A percentile compares a stretch with the other conserved stretches of the same genome.
Conservation (phyloP, 2,113 vertebrate genomes). For the Rissa tridactyla region DNA sequence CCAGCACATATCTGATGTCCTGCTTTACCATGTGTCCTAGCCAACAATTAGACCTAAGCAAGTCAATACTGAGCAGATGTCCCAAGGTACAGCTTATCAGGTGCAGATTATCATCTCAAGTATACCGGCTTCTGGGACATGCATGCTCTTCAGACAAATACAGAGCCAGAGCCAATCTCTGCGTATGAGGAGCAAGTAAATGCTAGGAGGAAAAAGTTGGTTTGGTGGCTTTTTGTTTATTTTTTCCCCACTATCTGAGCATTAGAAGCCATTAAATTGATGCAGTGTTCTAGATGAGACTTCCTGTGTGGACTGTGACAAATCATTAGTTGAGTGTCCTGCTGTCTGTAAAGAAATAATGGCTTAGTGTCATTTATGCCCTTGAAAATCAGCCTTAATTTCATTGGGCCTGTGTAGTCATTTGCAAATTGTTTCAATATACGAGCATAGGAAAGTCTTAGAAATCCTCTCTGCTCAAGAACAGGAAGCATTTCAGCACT, state of each 20-base stretch:
- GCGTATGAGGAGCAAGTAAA: background rate
- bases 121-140: background rate
- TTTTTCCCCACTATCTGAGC: background rate
- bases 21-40: background rate
- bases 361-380: background rate
- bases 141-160: background rate
- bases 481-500: background rate
- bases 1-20: slow-evolving; percentile 27
- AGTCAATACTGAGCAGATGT: slow-evolving; percentile 33
- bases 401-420: background rate
- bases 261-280: background rate
- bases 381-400: background rate
- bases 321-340: background rate
- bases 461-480: background rate
- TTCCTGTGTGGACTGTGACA: background rate
- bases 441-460: background rate
- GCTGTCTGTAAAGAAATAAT: background rate
- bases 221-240: background rate
- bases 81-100: slow-evolving; percentile 1
- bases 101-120: background rate
- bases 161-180: background rate
- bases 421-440: background rate
- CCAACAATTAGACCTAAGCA: background rate
- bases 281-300: background rate
- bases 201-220: background rate